phyloP scores from a whole-genome alignment of 2,113 vertebrate genomes.

The human region GRCh38 chr1:223463001-223463500 shows the following conservation, averaged over 20 bases:
- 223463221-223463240: accelerated
- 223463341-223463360: background rate
- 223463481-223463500: background rate
- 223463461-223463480: background rate
- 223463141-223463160: background rate
- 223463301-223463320: background rate
- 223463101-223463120: background rate
- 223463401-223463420: background rate
- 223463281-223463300: background rate
- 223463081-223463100: background rate
- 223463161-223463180: background rate
- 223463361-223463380: background rate
- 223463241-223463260: too few relatives aligned
- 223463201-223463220: background rate
- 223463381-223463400: background rate
- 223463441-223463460: background rate
- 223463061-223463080: background rate
- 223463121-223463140: background rate
- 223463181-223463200: accelerated
- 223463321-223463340: background rate
- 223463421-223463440: background rate
- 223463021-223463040: background rate
- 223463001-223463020: background rate
- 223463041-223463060: background rate
- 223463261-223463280: accelerated